phyloP scores from a whole-genome alignment of 2,797 vertebrate genomes.

The Odontamblyopus lacepedii region DNA sequence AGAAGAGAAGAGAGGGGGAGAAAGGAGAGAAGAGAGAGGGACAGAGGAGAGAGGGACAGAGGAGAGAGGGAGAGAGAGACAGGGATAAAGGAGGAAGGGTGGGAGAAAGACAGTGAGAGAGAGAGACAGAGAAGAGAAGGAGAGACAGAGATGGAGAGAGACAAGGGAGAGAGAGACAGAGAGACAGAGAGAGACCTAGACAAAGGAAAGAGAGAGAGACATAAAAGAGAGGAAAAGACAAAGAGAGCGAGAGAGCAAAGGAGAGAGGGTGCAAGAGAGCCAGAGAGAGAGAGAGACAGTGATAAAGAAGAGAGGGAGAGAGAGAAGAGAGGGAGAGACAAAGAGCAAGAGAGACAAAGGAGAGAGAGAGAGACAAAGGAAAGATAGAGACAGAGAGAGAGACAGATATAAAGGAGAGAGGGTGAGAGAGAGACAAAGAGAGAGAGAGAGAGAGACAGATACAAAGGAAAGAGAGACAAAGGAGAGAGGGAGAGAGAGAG shows the following conservation, averaged over 20 bases:
- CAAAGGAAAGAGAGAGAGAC: conserved; percentile 51
- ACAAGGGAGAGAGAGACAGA: conserved; percentile 38
- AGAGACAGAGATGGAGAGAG: neutral
- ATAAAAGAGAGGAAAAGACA: conserved; percentile 17
- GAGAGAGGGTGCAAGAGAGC: conserved; percentile 44
- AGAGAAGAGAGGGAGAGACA: too few species aligned
- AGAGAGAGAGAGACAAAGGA: conserved; percentile 44
- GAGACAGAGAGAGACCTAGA: conserved; percentile 44
- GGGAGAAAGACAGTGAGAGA: neutral
- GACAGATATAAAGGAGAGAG: conserved; percentile 6
- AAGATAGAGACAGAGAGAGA: conserved; percentile 41
- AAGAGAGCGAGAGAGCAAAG: too few species aligned
- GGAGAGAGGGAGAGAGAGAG: too few species aligned
- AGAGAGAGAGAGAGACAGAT: conserved; percentile 24
- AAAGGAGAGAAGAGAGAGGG: conserved; percentile 53
- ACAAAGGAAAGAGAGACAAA: too few species aligned
- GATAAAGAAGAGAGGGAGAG: neutral
- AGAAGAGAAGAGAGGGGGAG: conserved; percentile 58
- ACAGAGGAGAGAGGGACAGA: conserved; percentile 56
- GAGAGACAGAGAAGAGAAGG: neutral
- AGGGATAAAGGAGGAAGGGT: conserved; percentile 12
- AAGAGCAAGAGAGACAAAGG: neutral
- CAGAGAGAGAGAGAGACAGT: conserved; percentile 52
- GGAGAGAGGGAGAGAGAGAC: conserved; percentile 56
- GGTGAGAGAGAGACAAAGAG: conserved; percentile 37